Base-by-base conservation (phyloP, 2,113 vertebrate genomes). In the Atherinomorus stipes region DNA sequence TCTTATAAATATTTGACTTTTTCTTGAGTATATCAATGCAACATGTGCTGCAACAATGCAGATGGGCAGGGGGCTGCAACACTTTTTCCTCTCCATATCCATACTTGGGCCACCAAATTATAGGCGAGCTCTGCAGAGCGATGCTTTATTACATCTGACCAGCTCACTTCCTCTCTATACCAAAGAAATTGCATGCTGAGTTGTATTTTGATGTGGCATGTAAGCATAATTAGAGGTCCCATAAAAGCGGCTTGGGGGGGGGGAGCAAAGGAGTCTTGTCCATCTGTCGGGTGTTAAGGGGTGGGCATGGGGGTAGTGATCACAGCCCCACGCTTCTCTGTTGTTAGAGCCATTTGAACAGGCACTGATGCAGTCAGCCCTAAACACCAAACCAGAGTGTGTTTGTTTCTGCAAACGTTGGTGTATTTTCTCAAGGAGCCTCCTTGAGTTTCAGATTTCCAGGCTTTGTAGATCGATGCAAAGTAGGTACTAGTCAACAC, bases 141-240 rank as follows among this genome's bases (percentile, higher is more conserved):
- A 23, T 44, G 40, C 75, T 85, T 93, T 91, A 90, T 88, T 92
- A 89, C 89, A 91, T 91, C 85, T 92, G 91, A 94, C 91, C 89
- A 81, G 81, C 86, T 89, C 77, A 88, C 88, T 72, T 93, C 93
- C 93, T 90, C 83, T 80, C 78, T 74, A 80, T 89, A 87, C 85
- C 88, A 88, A 92, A 93, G 85, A 84, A 89, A 89, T 91, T 66
- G 92, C 90, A 92, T 86, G 90, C 90, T 90, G 91, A 90, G 82
- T 74, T 85, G 76, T 85, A 90, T 86, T 89, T 89, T 91, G 89
- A 94, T 92, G 92, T 92, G 91, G 92, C 61, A 23, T 91, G 85
- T 92, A 90, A 92, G 91, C 80, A 80, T 94, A 94, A 95, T 93
- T 93, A 93, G 90, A 93, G 90, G 83, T 89, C 83, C 90, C 81